phyloP scores from a whole-genome alignment of 2,888 invertebrate genomes.

The Argyresthia goedartella region DNA sequence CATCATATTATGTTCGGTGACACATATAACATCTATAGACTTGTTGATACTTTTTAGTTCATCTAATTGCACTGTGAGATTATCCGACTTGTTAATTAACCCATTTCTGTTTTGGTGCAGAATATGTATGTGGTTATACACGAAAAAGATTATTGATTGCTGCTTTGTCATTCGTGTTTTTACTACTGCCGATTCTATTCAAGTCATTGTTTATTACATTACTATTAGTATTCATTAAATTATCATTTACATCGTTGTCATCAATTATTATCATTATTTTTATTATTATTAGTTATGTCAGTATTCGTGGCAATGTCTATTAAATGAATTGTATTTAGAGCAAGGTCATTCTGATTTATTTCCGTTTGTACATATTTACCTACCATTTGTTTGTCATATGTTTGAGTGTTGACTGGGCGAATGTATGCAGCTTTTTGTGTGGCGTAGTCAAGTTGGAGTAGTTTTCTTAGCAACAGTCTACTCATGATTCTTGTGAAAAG shows the following conservation, averaged over 20 bases:
- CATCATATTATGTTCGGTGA: conserved; percentile 13
- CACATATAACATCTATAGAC: conserved; percentile 9
- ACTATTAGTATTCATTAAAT: neutral
- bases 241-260: neutral
- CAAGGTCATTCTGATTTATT: too few relatives aligned
- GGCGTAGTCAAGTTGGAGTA: too few relatives aligned
- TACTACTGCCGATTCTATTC: neutral
- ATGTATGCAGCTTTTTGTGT: too few relatives aligned
- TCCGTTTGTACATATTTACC: too few relatives aligned
- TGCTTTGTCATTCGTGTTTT: neutral
- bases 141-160: conserved; percentile 3
- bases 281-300: neutral
- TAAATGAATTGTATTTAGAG: too few relatives aligned
- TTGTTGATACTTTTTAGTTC: conserved; percentile 1
- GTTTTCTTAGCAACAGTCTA: too few relatives aligned
- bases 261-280: neutral
- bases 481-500: too few relatives aligned
- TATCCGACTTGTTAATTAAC: conserved; percentile 7
- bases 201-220: neutral
- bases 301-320: neutral
- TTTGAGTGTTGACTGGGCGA: too few relatives aligned
- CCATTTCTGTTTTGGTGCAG: conserved; percentile 12
- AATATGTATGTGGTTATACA: conserved; percentile 5
- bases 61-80: conserved; percentile 5
- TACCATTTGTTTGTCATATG: too few relatives aligned